A percentile compares a stretch with the other conserved stretches of the same genome.
Conservation (phyloP, 2,888 invertebrate species). For the Drosophila merina region DNA sequence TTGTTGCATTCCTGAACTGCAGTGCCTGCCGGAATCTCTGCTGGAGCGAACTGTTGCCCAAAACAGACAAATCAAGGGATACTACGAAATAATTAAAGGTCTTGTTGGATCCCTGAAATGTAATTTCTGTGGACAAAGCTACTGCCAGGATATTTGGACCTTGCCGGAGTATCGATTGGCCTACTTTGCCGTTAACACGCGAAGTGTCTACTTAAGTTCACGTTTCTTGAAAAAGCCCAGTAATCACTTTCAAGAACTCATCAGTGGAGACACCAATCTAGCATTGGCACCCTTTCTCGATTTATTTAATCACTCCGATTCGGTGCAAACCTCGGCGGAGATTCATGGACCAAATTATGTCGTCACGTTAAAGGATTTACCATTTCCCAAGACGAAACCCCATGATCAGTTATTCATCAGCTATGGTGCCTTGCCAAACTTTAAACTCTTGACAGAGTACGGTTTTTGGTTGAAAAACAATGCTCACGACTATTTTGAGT, state of each 20-base stretch:
- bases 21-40: conserved; percentile 86
- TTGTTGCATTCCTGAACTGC: conserved; percentile 86
- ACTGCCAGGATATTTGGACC: conserved; percentile 85
- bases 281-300: conserved; percentile 95
- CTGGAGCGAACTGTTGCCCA: conserved; percentile 85
- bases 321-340: conserved; percentile 85
- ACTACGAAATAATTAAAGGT: conserved; percentile 60
- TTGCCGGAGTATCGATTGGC: conserved; percentile 89
- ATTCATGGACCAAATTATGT: conserved; percentile 71
- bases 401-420: conserved; percentile 93
- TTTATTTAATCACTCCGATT: conserved; percentile 93
- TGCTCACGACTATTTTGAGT: conserved; percentile 87
- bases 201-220: conserved; percentile 90
- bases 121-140: conserved; percentile 83
- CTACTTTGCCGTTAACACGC: conserved; percentile 93
- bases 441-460: conserved; percentile 93
- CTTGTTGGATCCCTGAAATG: conserved; percentile 55
- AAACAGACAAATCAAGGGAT: conserved; percentile 85
- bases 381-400: conserved; percentile 84
- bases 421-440: conserved; percentile 93
- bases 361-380: conserved; percentile 55
- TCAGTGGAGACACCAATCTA: conserved; percentile 87
- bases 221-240: conserved; percentile 84
- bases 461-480: conserved; percentile 91
- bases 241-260: conserved; percentile 76